Evolutionary conservation across 2,797 vertebrate species (phyloP), one percentile per base, ranked within the genome.

Genomic region (Psittacula derbiana): DNA sequence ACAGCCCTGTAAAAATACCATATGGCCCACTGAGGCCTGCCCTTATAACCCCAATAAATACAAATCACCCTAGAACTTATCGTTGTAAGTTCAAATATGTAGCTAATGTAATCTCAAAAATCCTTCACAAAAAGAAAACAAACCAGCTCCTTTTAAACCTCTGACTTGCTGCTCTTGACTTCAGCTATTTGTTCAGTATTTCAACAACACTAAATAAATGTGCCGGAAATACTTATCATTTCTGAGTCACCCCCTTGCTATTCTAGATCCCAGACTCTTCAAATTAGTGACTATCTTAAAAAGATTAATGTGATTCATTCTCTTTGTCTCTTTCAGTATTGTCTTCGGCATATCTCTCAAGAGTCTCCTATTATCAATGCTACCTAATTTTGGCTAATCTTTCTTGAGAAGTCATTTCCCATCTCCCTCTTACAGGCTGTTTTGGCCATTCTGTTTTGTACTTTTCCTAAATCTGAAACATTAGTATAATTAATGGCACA

Each of bases 51-150:
- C 92, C 58, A 97, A 94, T 95, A 96, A 97, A 93, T 55, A 95
- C 87, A 94, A 96, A 96, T 94, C 82, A 93, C 71, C 84, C 80
- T 50, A 93, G 90, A 95, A 96, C 36, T 88, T 94, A 96, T 79
- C 69, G 60, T 81, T 82, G 25, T 55, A 83, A 92, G 62, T 83
- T 96, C 82, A 94, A 90, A 93, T 96, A 96, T 94, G 87, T 92
- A 94, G 90, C 84, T 95, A 91, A 96, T 85, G 92, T 91, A 94
- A 94, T 94, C 93, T 92, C 93, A 92, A 92, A 95, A 96, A 96
- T 72, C 87, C 92, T 91, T 96, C 91, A 84, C 57, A 46, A 47
- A 95, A 96, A 80, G 92, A 94, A 97, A 96, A 96, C 79, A 96
- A 97, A 96, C 43, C 33, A 94, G 43, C 58, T 93, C 85, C 46